A percentile compares a stretch with the other conserved stretches of the same genome.
Evolutionary conservation across 2,888 invertebrate genomes (phyloP).

Genomic region (Sinelater perroti): DNA sequence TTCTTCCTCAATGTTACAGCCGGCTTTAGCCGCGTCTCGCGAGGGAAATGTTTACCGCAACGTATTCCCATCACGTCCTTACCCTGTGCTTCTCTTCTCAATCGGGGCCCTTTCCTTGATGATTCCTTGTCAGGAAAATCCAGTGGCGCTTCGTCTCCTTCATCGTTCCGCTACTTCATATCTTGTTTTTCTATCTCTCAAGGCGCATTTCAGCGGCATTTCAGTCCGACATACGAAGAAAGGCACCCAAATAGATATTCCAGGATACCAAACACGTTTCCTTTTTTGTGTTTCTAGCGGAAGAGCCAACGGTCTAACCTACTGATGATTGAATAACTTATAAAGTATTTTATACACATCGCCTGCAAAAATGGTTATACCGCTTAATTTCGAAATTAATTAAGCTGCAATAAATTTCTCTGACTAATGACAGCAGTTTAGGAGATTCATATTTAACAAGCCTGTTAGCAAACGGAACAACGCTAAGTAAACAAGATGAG

Average conservation of each 20-base stretch:
- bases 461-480: conserved; percentile 41
- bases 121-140: conserved; percentile 46
- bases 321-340: too few species aligned
- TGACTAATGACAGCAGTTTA: conserved; percentile 22
- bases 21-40: conserved; percentile 47
- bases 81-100: conserved; percentile 42
- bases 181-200: conserved; percentile 5
- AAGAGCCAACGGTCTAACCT: too few species aligned
- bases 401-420: conserved; percentile 18
- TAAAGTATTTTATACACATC: too few species aligned
- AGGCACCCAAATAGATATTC: too few species aligned
- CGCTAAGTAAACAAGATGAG: conserved; percentile 43
- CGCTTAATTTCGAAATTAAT: conserved; percentile 2
- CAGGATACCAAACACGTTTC: too few species aligned
- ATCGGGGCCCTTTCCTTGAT: conserved; percentile 41
- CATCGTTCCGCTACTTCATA: conserved; percentile 16
- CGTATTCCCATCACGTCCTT: conserved; percentile 51
- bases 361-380: neutral
- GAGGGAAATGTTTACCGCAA: conserved; percentile 50
- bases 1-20: conserved; percentile 48
- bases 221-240: too few species aligned
- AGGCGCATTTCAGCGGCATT: conserved; percentile 5
- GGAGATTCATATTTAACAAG: conserved; percentile 42
- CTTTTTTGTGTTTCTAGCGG: too few species aligned
- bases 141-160: conserved; percentile 35